phyloP scores from a whole-genome alignment of 2,797 vertebrate species.

The Myripristis jacobus region DNA sequence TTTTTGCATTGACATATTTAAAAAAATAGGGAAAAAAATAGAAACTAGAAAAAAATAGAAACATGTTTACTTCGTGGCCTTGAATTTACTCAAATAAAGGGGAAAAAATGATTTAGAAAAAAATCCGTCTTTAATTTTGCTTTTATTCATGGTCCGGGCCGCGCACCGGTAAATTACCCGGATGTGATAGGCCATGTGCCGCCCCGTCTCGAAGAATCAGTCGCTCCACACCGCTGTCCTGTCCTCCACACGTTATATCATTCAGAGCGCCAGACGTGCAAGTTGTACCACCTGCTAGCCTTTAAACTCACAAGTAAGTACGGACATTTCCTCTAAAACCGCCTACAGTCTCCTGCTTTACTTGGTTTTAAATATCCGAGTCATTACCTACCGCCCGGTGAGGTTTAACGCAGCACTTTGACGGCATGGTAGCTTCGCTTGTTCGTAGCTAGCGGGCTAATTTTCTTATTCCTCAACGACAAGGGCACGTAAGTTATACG shows the following conservation, averaged over 20 bases:
- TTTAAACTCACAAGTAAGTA: slow-evolving; percentile 71
- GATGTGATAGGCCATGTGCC: slow-evolving; percentile 83
- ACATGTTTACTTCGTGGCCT: too few species aligned
- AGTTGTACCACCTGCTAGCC: slow-evolving; percentile 5
- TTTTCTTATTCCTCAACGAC: background rate
- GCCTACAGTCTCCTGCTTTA: accelerated
- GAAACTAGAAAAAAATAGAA: too few species aligned
- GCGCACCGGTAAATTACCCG: slow-evolving; percentile 70
- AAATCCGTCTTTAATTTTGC: too few species aligned
- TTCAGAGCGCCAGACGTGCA: slow-evolving; percentile 44
- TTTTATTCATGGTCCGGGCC: slow-evolving; percentile 79
- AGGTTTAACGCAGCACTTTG: background rate
- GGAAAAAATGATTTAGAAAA: too few species aligned
- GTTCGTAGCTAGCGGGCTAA: background rate
- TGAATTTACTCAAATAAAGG: too few species aligned
- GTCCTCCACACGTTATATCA: slow-evolving; percentile 48
- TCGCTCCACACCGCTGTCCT: slow-evolving; percentile 46
- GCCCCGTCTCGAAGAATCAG: slow-evolving; percentile 30
- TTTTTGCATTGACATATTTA: too few species aligned
- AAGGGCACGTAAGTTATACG: slow-evolving; percentile 33
- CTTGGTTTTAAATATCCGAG: background rate
- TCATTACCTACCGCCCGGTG: background rate
- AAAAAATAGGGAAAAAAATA: too few species aligned
- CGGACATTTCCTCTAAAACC: background rate
- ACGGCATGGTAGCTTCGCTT: slow-evolving; percentile 1